Conservation (phyloP, 2,113 vertebrate genomes). For the Glaucomys volans region DNA sequence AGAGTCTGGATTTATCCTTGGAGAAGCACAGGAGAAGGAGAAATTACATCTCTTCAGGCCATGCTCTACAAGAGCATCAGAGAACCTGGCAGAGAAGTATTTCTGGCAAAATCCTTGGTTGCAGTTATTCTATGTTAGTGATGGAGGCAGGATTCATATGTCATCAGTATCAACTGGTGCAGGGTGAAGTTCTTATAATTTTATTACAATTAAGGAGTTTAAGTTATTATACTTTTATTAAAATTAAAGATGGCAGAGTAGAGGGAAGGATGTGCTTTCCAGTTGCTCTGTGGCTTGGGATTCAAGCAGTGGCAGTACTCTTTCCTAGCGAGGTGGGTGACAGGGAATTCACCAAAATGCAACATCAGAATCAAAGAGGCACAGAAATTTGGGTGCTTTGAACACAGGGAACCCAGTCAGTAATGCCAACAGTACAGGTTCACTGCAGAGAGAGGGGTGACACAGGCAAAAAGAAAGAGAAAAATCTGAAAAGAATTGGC, state of each 20-base stretch:
- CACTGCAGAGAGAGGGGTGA: too few species aligned
- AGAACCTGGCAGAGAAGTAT: background rate
- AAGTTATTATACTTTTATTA: slow-evolving; percentile 35
- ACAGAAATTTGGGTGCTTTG: too few species aligned
- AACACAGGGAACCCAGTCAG: too few species aligned
- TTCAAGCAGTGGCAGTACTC: too few species aligned
- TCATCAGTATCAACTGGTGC: background rate
- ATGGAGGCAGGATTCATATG: background rate
- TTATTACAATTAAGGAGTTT: slow-evolving; percentile 9
- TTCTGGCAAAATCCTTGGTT: background rate
- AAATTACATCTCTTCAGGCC: background rate
- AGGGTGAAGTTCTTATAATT: background rate
- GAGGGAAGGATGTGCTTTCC: too few species aligned
- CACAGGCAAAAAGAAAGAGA: too few species aligned
- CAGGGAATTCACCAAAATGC: too few species aligned
- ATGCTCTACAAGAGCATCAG: background rate
- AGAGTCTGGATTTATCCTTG: background rate
- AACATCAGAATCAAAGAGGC: too few species aligned
- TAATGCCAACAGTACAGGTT: too few species aligned
- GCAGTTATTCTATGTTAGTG: background rate
- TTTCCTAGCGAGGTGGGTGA: too few species aligned
- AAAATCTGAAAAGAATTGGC: too few species aligned
- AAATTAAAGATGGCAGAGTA: background rate
- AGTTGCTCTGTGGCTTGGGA: too few species aligned
- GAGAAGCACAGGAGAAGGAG: background rate